Evolutionary conservation across 2,888 invertebrate genomes (phyloP).

Genomic region (Coelinius sp.): DNA sequence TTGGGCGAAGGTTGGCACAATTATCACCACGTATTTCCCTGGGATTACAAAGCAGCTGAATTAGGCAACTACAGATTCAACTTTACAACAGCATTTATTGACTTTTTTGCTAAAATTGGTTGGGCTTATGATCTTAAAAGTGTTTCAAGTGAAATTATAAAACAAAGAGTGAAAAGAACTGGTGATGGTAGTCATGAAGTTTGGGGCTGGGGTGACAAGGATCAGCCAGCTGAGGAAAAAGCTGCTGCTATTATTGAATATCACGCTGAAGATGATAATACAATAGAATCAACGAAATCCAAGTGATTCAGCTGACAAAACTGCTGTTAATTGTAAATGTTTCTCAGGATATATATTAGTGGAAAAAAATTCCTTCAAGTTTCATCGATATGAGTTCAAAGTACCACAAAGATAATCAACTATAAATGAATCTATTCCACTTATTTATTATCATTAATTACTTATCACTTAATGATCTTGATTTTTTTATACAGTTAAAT

Average conservation of each 20-base stretch:
- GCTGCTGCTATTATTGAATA: slow-evolving; percentile 48
- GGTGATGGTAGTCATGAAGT: slow-evolving; percentile 82
- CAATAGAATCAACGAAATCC: neutral
- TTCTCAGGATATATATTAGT: too few relatives aligned
- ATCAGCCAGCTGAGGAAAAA: slow-evolving; percentile 65
- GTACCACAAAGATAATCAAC: neutral
- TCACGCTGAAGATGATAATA: slow-evolving; percentile 13
- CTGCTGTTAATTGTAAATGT: neutral
- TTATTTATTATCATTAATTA: neutral
- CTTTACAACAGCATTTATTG: slow-evolving; percentile 74
- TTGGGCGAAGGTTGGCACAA: slow-evolving; percentile 95
- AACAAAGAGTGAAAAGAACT: slow-evolving; percentile 80
- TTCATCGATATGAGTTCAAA: neutral
- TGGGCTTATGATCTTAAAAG: slow-evolving; percentile 91
- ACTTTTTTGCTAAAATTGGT: slow-evolving; percentile 84
- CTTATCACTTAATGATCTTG: neutral
- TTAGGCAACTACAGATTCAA: slow-evolving; percentile 75
- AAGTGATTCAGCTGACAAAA: neutral
- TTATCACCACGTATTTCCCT: slow-evolving; percentile 94
- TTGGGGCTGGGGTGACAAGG: slow-evolving; percentile 77
- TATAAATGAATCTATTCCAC: neutral
- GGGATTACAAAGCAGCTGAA: slow-evolving; percentile 94
- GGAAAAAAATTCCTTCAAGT: too few relatives aligned
- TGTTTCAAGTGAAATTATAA: slow-evolving; percentile 80
- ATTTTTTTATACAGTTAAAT: neutral